Evolutionary conservation across 1,140 invertebrate genomes (phyloP), one percentile per base, ranked within the genome.

Genomic region (Cheumatopsyche charites): DNA sequence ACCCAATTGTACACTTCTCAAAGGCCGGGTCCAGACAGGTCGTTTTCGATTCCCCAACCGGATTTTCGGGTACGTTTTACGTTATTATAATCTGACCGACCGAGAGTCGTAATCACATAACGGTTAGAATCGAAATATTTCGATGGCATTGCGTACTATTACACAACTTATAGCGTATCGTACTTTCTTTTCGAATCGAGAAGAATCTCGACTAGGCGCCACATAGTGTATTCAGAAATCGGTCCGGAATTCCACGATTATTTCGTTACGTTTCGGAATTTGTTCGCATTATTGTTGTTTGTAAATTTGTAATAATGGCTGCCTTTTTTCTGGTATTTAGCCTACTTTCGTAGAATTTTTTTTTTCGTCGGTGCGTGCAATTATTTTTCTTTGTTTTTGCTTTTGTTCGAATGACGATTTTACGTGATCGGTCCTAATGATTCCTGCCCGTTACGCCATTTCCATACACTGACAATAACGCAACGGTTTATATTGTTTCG

Each of bases 401-500:
- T 1, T 29, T 1, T 12, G 17, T 47, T 47, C 23, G 43, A 42
- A 67, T 49, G 45, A 49, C 36, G 65, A 67, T 26, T 47, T 67
- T 47, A 13, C 58, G 17, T 25, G 17, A 47, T 47, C 49, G 43
- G 65, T 11, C 36, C 9, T 67, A 67, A 67, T 67, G 65, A 67
- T 43, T 52, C 45, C n/a, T 52, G 43, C 26, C 65, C 65, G 65
- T 67, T 67, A 67, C 43, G 36, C 41, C 45, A 67, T 67, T 67
- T 43, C 42, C 65, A 67, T 67, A 42, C 62, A n/a, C 2, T 47
- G 62, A 1, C n/a, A n/a, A 42, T 65, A 43, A 45, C 4, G 26
- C 65, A 67, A 67, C 65, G 65, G 65, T 67, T 49, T 13, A 43
- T 67, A 49, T 42, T 43, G 43, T 43, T 25, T 67, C 49, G 12